phyloP scores from a whole-genome alignment of 1,140 invertebrate genomes.

The Cheumatopsyche charites region DNA sequence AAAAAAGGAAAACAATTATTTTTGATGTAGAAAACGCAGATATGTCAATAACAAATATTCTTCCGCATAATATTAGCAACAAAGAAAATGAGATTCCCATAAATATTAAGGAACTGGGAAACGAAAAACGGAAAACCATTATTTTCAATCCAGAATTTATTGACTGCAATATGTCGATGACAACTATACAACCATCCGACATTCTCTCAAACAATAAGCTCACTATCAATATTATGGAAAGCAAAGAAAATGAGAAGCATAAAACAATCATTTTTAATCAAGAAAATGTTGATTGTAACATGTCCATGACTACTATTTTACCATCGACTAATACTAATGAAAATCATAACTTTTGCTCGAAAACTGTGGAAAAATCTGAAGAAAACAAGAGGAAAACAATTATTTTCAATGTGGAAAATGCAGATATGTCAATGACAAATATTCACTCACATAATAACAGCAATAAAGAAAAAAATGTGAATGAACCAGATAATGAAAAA shows the following conservation, averaged over 20 bases:
- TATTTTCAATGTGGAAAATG: slow-evolving; percentile 19
- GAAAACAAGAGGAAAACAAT: slow-evolving; percentile 30
- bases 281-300: slow-evolving; percentile 15
- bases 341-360: too few species aligned
- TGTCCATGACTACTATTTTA: slow-evolving; percentile 23
- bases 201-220: background rate
- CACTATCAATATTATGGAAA: background rate
- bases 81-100: background rate
- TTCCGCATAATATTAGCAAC: background rate
- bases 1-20: slow-evolving; percentile 36
- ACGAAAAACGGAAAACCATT: slow-evolving; percentile 33
- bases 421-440: slow-evolving; percentile 38
- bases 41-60: slow-evolving; percentile 27
- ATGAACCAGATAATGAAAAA: slow-evolving; percentile 8
- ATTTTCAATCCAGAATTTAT: slow-evolving; percentile 20
- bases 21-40: slow-evolving; percentile 28
- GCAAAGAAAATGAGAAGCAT: slow-evolving; percentile 7
- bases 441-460: too few species aligned
- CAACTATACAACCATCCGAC: background rate
- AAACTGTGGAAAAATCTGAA: too few species aligned
- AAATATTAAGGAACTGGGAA: background rate
- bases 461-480: too few species aligned
- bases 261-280: slow-evolving; percentile 35
- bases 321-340: background rate
- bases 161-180: slow-evolving; percentile 34